A percentile compares a stretch with the other conserved stretches of the same genome.
Conservation (phyloP, 2,888 invertebrate genomes). For the Apamea sordens region DNA sequence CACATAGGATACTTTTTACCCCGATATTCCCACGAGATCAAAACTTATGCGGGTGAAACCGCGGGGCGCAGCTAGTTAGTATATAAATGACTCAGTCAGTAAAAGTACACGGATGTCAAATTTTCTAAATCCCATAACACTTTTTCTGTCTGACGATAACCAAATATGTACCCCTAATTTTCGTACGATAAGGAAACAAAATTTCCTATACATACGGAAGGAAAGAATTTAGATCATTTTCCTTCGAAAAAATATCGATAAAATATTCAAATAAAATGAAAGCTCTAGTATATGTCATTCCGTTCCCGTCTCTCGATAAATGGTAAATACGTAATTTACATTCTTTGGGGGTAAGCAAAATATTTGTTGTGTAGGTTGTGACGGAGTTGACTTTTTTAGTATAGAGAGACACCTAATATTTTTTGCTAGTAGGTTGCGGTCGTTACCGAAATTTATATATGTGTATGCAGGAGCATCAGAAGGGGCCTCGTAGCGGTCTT, state of each 20-base stretch:
- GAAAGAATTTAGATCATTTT: not conserved
- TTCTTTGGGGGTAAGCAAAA: not conserved
- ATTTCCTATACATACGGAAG: conserved; percentile 1
- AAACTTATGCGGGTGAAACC: too few relatives aligned
- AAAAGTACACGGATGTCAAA: too few relatives aligned
- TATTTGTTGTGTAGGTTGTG: not conserved
- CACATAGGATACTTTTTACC: too few relatives aligned
- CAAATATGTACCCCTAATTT: not conserved
- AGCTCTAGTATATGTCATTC: not conserved
- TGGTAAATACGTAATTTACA: conserved; percentile 25
- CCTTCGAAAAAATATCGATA: not conserved
- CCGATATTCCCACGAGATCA: too few relatives aligned
- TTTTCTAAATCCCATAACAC: too few relatives aligned
- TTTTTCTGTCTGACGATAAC: not conserved
- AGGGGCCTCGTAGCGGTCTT: too few relatives aligned
- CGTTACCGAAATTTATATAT: too few relatives aligned
- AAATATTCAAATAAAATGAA: conserved; percentile 22
- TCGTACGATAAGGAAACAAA: conserved; percentile 6
- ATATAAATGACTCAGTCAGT: too few relatives aligned
- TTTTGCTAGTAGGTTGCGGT: too few relatives aligned
- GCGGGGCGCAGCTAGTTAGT: too few relatives aligned
- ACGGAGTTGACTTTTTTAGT: not conserved
- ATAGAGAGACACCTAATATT: not conserved
- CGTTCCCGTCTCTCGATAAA: conserved; percentile 15
- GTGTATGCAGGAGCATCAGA: rapidly evolving